Base-by-base conservation (phyloP, 1,140 invertebrate species). In the Sipha flava region DNA sequence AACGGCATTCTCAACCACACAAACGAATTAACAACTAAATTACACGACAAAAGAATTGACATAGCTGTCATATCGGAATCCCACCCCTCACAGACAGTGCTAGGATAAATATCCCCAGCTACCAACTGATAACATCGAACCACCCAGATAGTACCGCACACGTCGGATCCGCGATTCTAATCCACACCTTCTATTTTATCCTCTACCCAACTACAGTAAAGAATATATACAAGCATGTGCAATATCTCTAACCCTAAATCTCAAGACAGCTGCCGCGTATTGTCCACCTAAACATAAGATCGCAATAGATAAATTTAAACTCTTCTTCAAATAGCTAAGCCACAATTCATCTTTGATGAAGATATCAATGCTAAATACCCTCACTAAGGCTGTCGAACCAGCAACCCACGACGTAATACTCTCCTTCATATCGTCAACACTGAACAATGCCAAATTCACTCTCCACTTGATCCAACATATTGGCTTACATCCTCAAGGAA, bases 1-100 rank as follows among this genome's bases (percentile, higher is more conserved):
- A 40, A 40, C 37, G 37, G 37, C 37, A 40, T 40, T 4, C 37
- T 40, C 4, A 40, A 40, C 37, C 37, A 40, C 4, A 10, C 10
- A 40, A 40, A 80, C 12, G 81, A 82, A 80, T 34, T 82, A 34
- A 80, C 70, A 45, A 52, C 79, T 26, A 82, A 81, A 23, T 43
- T 82, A 47, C 16, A 81, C n/a, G 23, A 45, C 14, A 29, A 81
- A 34, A 68, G 80, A 70, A 82, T 83, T 14, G 82, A 82, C n/a
- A 79, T 82, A 14, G 40, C 80, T 16, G 43, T 82, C 16, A 82
- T 82, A 16, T 81, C 72, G 16, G 81, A 82, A 81, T 52, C 77
- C 2, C 81, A 82, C n/a, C n/a, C n/a, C 80, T 82, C 21, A 82
- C 81, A 4, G 21, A 54, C 14, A 80, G 59, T 49, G 26, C 45